phyloP scores from a whole-genome alignment of 2,888 invertebrate species.

The Eristalinus aeneus region DNA sequence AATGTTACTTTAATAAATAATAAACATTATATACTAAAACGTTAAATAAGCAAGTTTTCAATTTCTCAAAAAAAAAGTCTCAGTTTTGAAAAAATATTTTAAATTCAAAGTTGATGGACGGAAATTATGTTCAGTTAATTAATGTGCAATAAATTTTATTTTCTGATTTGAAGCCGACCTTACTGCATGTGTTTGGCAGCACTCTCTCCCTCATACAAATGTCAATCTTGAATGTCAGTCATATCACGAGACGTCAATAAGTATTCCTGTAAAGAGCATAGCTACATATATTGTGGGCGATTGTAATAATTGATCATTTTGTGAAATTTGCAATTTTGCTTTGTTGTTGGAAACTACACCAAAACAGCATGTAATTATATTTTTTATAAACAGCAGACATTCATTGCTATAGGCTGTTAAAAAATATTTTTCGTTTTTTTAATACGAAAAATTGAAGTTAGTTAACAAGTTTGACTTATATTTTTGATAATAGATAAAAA shows the following conservation, averaged over 20 bases:
- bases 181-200: neutral
- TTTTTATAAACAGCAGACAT: too few species aligned
- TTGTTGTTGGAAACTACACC: neutral
- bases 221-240: conserved; percentile 14
- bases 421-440: neutral
- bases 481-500: neutral
- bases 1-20: conserved; percentile 64
- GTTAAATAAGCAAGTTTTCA: neutral
- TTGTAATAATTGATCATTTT: neutral
- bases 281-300: neutral
- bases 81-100: too few species aligned
- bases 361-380: neutral
- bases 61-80: too few species aligned
- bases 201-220: neutral
- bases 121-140: too few species aligned
- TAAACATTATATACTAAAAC: conserved; percentile 44
- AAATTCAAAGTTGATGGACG: too few species aligned
- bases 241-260: conserved; percentile 5
- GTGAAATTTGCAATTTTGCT: neutral
- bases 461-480: too few species aligned
- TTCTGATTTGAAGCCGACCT: neutral
- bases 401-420: neutral
- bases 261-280: neutral
- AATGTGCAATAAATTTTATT: too few species aligned
- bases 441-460: too few species aligned